Base-by-base conservation (phyloP, 2,797 vertebrate genomes). In the Gastrophryne carolinensis region DNA sequence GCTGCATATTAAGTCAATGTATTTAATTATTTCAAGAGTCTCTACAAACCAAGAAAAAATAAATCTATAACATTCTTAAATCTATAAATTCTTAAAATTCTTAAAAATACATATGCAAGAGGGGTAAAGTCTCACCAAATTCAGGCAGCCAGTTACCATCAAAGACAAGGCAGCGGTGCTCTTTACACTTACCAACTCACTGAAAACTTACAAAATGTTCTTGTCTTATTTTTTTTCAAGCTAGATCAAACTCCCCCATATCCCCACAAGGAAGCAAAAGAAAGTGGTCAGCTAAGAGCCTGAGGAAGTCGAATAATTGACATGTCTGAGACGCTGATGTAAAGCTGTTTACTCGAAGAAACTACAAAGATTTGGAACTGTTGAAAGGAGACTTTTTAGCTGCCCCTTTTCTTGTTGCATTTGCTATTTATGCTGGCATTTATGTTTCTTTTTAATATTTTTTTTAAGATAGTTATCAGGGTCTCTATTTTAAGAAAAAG, bases 301-400 rank as follows among this genome's bases (percentile, higher is more conserved):
- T 30, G 32, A 41, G 60, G 44, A 61, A 83, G 54, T 71, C 82
- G 79, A 80, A 81, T 72, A 61, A 78, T 4, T 75, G 81, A 44
- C 74, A 79, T 64, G 61, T 80, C 80, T 79, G 73, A 44, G 79
- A 81, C 80, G 78, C 69, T 80, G 82, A 85, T 83, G 21, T 2
- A 2, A 80, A 80, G 35, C 78, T 81, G 72, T 85, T 86, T 82
- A 83, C 78, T 72, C 75, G 73, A 81, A 69, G n/a, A 64, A 80
- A 79, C 69, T 68, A 78, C 1, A 83, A 81, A 79, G 62, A 56
- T 77, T 58, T 77, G 44, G 73, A 68, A 70, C 76, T 74, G 35
- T 81, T 67, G 78, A 64, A 78, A 83, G 65, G n/a, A 64, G 69
- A 73, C 65, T 24, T 75, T 81, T 78, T 79, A 72, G 66, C 41